Percentiles rank a stretch among this genome's conserved stretches.
phyloP scores from a whole-genome alignment of 2,888 invertebrate species.

The Pterostichus niger region DNA sequence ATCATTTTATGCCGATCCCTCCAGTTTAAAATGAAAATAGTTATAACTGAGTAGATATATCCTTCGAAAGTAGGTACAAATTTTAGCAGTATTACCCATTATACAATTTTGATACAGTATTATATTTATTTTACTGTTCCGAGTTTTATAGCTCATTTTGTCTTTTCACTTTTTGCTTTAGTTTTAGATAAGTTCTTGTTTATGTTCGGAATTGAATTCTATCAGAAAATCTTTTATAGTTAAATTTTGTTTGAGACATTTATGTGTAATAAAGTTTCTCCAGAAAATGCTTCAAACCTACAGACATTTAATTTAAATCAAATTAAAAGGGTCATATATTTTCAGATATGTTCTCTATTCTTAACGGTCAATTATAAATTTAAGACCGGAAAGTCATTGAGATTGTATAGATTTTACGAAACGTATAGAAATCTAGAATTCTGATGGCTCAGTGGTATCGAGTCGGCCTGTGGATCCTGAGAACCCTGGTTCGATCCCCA shows the following conservation, averaged over 20 bases:
- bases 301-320: constrained; percentile 11
- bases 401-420: not conserved
- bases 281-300: not conserved
- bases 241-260: constrained; percentile 8
- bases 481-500: no score
- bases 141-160: not conserved
- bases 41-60: no score
- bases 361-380: constrained; percentile 3
- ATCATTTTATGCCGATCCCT: no score
- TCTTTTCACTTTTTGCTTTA: not conserved
- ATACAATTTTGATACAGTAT: no score
- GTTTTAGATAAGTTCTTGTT: not conserved
- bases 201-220: not conserved
- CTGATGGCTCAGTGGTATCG: no score
- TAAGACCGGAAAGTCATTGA: not conserved
- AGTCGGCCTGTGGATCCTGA: no score
- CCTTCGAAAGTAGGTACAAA: no score
- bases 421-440: no score
- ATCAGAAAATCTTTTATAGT: constrained; percentile 11
- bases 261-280: constrained; percentile 1
- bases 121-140: not conserved
- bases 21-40: no score
- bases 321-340: constrained; percentile 3
- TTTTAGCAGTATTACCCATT: no score
- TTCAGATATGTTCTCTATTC: not conserved